phyloP scores from a whole-genome alignment of 2,888 invertebrate genomes.

The Drosophila hamatofila region DNA sequence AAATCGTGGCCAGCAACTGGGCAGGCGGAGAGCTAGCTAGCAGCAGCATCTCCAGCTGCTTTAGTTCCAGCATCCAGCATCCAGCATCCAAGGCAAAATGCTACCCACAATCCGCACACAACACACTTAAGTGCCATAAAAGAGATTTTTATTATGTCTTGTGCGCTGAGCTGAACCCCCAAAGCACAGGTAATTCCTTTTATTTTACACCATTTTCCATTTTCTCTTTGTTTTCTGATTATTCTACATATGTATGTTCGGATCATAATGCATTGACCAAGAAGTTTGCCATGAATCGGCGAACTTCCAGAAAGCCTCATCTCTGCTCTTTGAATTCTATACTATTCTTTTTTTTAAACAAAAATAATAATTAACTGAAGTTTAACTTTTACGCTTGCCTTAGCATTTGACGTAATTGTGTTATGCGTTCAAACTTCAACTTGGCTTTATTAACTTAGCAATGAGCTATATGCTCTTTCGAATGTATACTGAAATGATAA shows the following conservation, averaged over 20 bases:
- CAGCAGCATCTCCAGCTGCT: constrained; percentile 29
- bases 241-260: constrained; percentile 22
- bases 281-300: constrained; percentile 5
- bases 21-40: constrained; percentile 5
- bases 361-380: not conserved
- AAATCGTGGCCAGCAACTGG: constrained; percentile 63
- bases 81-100: constrained; percentile 68
- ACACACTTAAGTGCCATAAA: constrained; percentile 82
- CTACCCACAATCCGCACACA: constrained; percentile 81
- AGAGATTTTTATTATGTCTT: constrained; percentile 82
- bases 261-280: constrained; percentile 24
- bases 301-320: not conserved
- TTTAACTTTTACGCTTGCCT: not conserved
- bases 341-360: not conserved
- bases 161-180: constrained; percentile 53
- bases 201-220: constrained; percentile 29
- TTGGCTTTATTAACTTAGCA: not conserved
- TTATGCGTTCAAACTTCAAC: not conserved
- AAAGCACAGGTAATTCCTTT: constrained; percentile 57
- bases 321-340: not conserved
- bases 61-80: constrained; percentile 22
- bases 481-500: not conserved
- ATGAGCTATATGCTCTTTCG: not conserved
- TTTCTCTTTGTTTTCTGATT: constrained; percentile 17
- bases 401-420: not conserved